Conservation (phyloP, 1,140 invertebrate genomes). For the Drosophila lowei region DNA sequence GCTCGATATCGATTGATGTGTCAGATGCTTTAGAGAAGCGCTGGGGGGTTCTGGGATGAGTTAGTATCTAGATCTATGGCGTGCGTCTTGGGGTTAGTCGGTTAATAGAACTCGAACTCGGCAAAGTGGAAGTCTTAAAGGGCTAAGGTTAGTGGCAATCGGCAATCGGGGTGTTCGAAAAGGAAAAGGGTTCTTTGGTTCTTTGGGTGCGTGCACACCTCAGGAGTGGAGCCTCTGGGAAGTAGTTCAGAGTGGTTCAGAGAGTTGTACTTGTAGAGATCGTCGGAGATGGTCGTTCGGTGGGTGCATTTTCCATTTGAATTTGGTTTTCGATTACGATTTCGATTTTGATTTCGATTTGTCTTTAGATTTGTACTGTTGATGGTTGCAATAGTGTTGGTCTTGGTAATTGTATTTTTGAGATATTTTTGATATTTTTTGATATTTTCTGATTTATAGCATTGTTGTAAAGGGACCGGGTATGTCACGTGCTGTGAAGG, state of each 20-base stretch:
- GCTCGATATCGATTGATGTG: slow-evolving; percentile 28
- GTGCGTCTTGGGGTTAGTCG: slow-evolving; percentile 26
- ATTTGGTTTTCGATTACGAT: slow-evolving; percentile 40
- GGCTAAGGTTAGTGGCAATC: slow-evolving; percentile 38
- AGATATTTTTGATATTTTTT: no score
- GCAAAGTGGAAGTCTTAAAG: slow-evolving; percentile 38
- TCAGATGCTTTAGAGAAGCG: slow-evolving; percentile 21
- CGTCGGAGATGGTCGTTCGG: slow-evolving; percentile 36
- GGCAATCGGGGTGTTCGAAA: background rate
- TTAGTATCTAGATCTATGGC: slow-evolving; percentile 3
- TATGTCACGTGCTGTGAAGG: slow-evolving; percentile 79
- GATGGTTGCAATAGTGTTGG: slow-evolving; percentile 63
- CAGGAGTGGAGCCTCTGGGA: background rate
- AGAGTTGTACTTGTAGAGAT: slow-evolving; percentile 45
- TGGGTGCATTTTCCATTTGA: slow-evolving; percentile 40
- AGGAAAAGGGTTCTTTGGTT: slow-evolving; percentile 19
- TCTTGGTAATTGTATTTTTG: slow-evolving; percentile 56
- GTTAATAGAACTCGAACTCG: slow-evolving; percentile 44
- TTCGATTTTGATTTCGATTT: slow-evolving; percentile 37
- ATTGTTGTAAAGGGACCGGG: slow-evolving; percentile 80
- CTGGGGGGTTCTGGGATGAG: background rate
- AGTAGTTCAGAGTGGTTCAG: background rate
- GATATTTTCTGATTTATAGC: slow-evolving; percentile 58
- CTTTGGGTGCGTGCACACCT: slow-evolving; percentile 8
- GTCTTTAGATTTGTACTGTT: slow-evolving; percentile 72